Conservation (phyloP, 2,797 vertebrate genomes). For the Smutsia temminckii region DNA sequence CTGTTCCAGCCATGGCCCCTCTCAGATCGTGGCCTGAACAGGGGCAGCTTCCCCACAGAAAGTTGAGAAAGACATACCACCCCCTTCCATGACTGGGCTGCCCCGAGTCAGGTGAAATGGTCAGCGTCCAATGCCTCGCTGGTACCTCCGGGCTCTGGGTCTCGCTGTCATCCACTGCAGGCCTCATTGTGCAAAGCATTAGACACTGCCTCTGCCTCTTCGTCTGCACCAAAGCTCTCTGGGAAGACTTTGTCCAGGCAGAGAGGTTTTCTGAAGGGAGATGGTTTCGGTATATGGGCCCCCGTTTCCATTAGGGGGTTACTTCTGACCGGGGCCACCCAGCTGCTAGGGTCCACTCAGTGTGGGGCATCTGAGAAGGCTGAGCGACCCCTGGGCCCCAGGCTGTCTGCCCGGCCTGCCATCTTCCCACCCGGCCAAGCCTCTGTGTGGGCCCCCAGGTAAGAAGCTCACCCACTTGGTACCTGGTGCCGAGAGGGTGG, state of each 20-base stretch:
- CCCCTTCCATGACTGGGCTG: slow-evolving; percentile 49
- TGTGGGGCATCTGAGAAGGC: background rate
- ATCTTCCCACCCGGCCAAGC: slow-evolving; percentile 44
- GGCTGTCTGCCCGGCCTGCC: slow-evolving; percentile 64
- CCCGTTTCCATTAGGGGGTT: background rate
- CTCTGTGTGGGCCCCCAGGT: background rate
- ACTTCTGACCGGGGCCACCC: background rate
- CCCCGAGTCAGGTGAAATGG: slow-evolving; percentile 68
- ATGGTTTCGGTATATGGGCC: background rate
- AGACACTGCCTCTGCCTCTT: slow-evolving; percentile 75
- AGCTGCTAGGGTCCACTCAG: too few species aligned
- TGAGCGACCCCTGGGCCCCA: slow-evolving; percentile 30
- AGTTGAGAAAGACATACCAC: slow-evolving; percentile 23
- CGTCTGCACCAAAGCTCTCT: slow-evolving; percentile 73
- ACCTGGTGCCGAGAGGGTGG: background rate
- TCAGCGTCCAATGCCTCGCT: slow-evolving; percentile 82
- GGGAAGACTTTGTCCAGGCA: slow-evolving; percentile 72
- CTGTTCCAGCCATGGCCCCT: slow-evolving; percentile 46
- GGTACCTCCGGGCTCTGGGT: slow-evolving; percentile 77
- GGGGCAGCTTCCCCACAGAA: slow-evolving; percentile 28
- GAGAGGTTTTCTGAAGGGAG: slow-evolving; percentile 66
- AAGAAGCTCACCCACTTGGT: background rate
- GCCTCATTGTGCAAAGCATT: slow-evolving; percentile 84
- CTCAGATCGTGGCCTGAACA: slow-evolving; percentile 31
- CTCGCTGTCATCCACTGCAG: slow-evolving; percentile 83